Evolutionary conservation across 2,797 vertebrate species (phyloP), one percentile per base, ranked within the genome.

Genomic region (Catharus ustulatus): DNA sequence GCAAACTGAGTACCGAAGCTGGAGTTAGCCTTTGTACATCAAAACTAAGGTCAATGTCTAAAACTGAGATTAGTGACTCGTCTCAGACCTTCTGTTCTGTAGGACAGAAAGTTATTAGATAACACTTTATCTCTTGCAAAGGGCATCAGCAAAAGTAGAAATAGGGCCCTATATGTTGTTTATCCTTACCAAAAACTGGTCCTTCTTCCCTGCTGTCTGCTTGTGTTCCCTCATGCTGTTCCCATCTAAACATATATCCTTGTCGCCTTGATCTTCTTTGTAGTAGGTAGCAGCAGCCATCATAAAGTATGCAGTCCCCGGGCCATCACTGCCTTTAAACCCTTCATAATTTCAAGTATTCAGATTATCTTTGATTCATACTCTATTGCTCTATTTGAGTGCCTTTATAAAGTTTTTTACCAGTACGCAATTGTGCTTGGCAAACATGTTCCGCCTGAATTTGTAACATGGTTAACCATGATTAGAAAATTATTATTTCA

Each of bases 301-400:
- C 46, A 93, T 84, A 54, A 87, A 81, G 46, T 46, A 51, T 63
- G 43, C 27, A 80, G 51, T 66, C 26, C 54, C 43, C 78, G 38
- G 76, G 93, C 83, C 27, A 36, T 93, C 52, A 52, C 89, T 94
- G 75, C 54, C 75, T 84, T 94, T 93, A 95, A 61, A 94, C 69
- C 91, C 90, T 83, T 85, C 20, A 63, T 91, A 96, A 96, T 93
- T 96, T 55, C 72, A 93, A 84, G n/a, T 90, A 52, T 91, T 95
- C 45, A 95, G 93, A 96, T 92, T 64, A 71, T 66, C 59, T 94
- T 80, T 59, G 46, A 95, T 97, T 96, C 93, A 91, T 88, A 89
- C 36, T 88, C 58, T 83, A 34, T 90, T 94, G 76, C 68, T 94
- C 89, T 61, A 45, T 90, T 84, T 92, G 49, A 92, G 92, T 88